Evolutionary conservation across 2,113 vertebrate genomes (phyloP).

Genomic region (Prochilodus magdalenae): DNA sequence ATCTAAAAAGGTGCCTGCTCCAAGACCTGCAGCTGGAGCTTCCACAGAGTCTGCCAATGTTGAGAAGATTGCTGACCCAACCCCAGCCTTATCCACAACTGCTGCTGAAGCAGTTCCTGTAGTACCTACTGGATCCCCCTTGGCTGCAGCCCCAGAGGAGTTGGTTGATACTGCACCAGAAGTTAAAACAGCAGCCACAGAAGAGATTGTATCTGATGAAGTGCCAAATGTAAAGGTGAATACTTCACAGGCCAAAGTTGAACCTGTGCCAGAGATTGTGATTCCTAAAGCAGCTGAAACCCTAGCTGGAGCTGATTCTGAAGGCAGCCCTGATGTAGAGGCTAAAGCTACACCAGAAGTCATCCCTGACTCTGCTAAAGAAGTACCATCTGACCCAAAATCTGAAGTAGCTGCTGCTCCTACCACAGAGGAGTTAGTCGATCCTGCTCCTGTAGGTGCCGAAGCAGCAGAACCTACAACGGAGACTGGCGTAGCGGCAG

Average conservation of each 20-base stretch:
- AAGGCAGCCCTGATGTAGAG: background rate
- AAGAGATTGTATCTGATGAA: conserved; percentile 33
- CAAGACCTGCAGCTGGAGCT: background rate
- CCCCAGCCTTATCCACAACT: conserved; percentile 43
- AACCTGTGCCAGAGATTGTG: background rate
- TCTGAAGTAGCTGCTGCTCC: conserved; percentile 28
- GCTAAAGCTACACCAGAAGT: background rate
- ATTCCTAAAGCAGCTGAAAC: background rate
- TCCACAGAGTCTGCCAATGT: background rate
- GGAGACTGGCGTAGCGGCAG: conserved; percentile 43
- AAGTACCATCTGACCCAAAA: background rate
- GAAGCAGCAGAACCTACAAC: conserved; percentile 59
- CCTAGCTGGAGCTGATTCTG: background rate
- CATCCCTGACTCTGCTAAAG: background rate
- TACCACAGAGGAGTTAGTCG: conserved; percentile 44
- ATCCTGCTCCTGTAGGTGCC: conserved; percentile 47
- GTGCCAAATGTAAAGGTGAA: conserved; percentile 6
- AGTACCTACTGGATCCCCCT: background rate
- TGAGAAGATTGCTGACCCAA: conserved; percentile 52
- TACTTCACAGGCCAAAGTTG: background rate
- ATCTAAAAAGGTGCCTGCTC: background rate
- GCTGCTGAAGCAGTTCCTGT: conserved; percentile 27
- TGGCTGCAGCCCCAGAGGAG: background rate
- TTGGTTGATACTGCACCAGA: conserved; percentile 24
- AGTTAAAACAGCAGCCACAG: conserved; percentile 22